Conservation (phyloP, 1,140 invertebrate species). For the Hylaeus volcanicus region DNA sequence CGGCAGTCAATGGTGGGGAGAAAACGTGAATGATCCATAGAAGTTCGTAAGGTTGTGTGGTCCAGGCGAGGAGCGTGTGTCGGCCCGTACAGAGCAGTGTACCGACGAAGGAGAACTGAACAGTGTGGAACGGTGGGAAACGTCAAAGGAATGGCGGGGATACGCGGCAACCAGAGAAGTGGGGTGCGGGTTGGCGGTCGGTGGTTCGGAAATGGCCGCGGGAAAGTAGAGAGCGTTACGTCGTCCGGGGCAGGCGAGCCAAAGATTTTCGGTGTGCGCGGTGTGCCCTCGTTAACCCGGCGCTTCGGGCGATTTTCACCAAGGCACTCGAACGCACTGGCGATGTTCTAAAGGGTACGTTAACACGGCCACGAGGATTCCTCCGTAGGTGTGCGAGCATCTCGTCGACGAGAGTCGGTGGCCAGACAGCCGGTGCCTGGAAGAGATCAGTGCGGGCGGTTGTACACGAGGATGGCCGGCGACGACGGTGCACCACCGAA, state of each 20-base stretch:
- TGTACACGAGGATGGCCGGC: conserved; percentile 68
- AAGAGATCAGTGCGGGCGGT: conserved; percentile 35
- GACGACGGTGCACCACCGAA: conserved; percentile 69
- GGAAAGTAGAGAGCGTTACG: conserved; percentile 77
- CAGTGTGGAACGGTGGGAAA: conserved; percentile 60
- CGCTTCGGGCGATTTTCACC: conserved; percentile 34
- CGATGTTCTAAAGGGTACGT: conserved; percentile 40
- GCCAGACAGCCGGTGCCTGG: conserved; percentile 17
- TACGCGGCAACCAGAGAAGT: conserved; percentile 43
- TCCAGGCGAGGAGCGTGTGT: neutral
- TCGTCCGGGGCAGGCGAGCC: conserved; percentile 51
- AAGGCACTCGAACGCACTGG: neutral
- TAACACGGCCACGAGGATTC: neutral
- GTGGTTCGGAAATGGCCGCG: conserved; percentile 78
- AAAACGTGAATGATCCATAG: conserved; percentile 79
- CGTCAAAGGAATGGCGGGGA: conserved; percentile 41
- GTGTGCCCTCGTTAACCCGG: conserved; percentile 39
- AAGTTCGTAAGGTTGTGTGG: conserved; percentile 46
- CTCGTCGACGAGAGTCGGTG: neutral
- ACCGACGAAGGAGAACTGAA: conserved; percentile 31
- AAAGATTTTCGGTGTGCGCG: conserved; percentile 42
- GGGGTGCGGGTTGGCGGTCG: conserved; percentile 48
- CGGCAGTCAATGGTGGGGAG: conserved; percentile 65
- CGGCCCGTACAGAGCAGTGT: neutral
- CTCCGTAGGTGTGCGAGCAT: conserved; percentile 44